Base-by-base conservation (phyloP, 2,888 invertebrate genomes). In the Hypomecis atomaria region DNA sequence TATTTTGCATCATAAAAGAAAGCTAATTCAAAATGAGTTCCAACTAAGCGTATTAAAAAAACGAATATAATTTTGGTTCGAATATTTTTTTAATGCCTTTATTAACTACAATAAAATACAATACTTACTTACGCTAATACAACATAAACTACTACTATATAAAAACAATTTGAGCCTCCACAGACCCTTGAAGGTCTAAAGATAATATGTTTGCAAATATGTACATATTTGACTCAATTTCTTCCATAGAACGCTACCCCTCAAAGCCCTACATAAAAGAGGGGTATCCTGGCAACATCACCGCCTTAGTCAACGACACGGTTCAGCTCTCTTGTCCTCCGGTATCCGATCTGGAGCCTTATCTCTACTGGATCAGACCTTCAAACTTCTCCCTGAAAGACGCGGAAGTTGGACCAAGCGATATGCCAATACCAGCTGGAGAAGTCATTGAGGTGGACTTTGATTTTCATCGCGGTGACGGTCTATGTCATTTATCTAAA, bases 201-300 rank as follows among this genome's bases (percentile, higher is more conserved):
- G n/a, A n/a, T n/a, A n/a, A n/a, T 44, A 0, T 43, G 3, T 13
- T 34, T 11, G n/a, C 37, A 49, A 49, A 49, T n/a, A 37, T 49
- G n/a, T 49, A 37, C 11, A 50, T 10, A 1, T 8, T 23, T 10
- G 23, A 23, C 3, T 56, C 37, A 45, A 40, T 48, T 68, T 71
- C 72, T 85, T 75, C 77, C 80, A 64, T 90, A 96, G 98, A 97
- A 85, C 95, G 98, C 70, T 95, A 95, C 79, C 97, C 97, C 68
- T 95, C 97, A 78, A 95, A 95, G 83, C 98, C 98, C 44, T 96
- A 97, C 83, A 96, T 98, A 83, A 95, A 95, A 86, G 96, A 96
- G 82, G 96, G 95, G 67, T 95, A 95, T 86, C 97, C 97, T 38
- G 94, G 95, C 81, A 98, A 98, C 88, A 90, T 94, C 80, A 98